Percentiles rank a stretch among this genome's conserved stretches.
phyloP scores from a whole-genome alignment of 2,888 invertebrate species.

The Lingula anatina region DNA sequence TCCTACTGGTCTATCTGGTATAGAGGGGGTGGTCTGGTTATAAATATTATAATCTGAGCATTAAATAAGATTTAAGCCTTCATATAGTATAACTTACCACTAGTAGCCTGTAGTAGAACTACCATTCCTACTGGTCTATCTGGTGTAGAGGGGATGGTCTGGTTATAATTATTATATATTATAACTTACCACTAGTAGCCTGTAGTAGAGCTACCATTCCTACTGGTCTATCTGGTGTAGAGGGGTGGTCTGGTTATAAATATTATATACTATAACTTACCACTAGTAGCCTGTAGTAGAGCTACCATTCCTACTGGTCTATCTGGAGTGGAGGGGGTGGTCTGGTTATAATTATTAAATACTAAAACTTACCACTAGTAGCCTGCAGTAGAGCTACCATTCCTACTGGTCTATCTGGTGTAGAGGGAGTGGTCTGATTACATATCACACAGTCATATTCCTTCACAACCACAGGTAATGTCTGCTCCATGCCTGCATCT shows the following conservation, averaged over 20 bases:
- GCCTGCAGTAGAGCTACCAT: constrained; percentile 80
- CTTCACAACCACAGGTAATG: no score
- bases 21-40: no score
- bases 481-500: constrained; percentile 6
- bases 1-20: constrained; percentile 82
- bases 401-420: constrained; percentile 78
- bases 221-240: constrained; percentile 76
- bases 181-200: constrained; percentile 69
- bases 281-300: no score
- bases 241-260: constrained; percentile 81
- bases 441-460: constrained; percentile 92
- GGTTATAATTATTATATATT: no score
- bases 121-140: constrained; percentile 83
- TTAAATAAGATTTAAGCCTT: no score
- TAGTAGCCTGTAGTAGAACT: constrained; percentile 78
- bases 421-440: constrained; percentile 81
- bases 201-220: constrained; percentile 82
- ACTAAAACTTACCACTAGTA: constrained; percentile 68
- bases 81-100: constrained; percentile 61
- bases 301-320: no score
- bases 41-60: no score
- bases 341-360: no score
- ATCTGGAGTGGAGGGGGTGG: no score
- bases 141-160: constrained; percentile 77
- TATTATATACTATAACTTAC: no score